Conservation (phyloP, 2,888 invertebrate genomes). For the Rhimphoctona megacephalus region DNA sequence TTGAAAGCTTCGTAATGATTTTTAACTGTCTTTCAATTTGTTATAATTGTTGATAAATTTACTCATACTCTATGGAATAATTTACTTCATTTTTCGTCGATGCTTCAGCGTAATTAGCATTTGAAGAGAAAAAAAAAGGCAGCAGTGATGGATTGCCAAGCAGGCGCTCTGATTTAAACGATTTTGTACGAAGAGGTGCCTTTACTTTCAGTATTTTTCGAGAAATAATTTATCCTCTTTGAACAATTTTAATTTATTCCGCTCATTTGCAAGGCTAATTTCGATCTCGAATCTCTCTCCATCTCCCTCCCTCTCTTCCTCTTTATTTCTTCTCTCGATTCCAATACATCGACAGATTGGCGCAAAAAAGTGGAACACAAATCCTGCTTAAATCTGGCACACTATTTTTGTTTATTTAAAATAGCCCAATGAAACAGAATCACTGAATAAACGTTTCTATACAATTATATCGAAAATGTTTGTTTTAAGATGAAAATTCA, state of each 20-base stretch:
- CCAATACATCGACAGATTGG: background rate
- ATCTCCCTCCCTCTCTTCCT: background rate
- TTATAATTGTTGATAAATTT: background rate
- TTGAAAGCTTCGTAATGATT: background rate
- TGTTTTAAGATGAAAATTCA: too few relatives aligned
- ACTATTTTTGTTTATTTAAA: background rate
- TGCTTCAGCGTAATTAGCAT: conserved; percentile 4
- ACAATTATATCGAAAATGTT: background rate
- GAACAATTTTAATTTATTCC: conserved; percentile 43
- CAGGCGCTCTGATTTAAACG: conserved; percentile 30
- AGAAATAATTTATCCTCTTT: conserved; percentile 26
- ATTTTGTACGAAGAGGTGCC: background rate
- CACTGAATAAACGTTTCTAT: background rate
- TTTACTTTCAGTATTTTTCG: conserved; percentile 27
- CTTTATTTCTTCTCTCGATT: background rate
- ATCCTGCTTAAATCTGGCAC: background rate
- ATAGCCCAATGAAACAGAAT: background rate
- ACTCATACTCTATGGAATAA: background rate
- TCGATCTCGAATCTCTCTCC: conserved; percentile 1
- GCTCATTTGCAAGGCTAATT: conserved; percentile 33
- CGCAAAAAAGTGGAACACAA: conserved; percentile 4
- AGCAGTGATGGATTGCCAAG: conserved; percentile 26
- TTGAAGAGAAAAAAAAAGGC: conserved; percentile 21
- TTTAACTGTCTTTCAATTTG: background rate
- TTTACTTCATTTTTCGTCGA: background rate